phyloP scores from a whole-genome alignment of 1,140 invertebrate genomes.

The Lepeophtheirus salmonis region DNA sequence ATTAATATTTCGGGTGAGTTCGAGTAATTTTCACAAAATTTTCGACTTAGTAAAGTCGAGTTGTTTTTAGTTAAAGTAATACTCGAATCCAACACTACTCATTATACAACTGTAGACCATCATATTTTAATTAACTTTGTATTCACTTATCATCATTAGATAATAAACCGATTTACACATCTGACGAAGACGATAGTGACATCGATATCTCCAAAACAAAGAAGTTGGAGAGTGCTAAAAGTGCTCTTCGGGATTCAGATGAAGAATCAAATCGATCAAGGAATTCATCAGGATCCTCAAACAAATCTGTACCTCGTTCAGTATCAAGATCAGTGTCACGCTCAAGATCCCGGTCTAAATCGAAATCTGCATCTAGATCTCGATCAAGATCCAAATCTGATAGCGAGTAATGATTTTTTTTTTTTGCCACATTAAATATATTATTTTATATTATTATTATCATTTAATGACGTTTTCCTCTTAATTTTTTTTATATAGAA shows the following conservation, averaged over 20 bases:
- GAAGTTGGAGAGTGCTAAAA: conserved; percentile 52
- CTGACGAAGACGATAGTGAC: conserved; percentile 71
- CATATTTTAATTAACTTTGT: conserved; percentile 4
- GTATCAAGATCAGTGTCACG: neutral
- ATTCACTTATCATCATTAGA: conserved; percentile 22
- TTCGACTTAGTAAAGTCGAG: too few species aligned
- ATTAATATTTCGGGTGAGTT: too few species aligned
- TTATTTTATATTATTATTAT: neutral
- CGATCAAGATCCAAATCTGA: conserved; percentile 2
- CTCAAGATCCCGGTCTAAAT: neutral
- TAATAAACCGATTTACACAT: conserved; percentile 54
- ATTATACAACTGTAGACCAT: neutral
- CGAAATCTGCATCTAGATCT: neutral
- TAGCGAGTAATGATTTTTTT: conserved; percentile 8
- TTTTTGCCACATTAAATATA: neutral
- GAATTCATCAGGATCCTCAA: conserved; percentile 8
- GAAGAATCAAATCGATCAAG: conserved; percentile 34
- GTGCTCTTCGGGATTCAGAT: conserved; percentile 50
- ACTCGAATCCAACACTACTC: neutral
- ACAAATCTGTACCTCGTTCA: too few species aligned
- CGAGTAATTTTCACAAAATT: too few species aligned
- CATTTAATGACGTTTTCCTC: neutral
- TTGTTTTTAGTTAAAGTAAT: too few species aligned
- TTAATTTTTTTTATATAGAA: neutral
- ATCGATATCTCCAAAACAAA: conserved; percentile 54